These are phyloP conservation scores for Neoitamus cyanurus DNA, from an alignment of 2,888 invertebrate genomes.

Conservation along the genomic window DNA sequence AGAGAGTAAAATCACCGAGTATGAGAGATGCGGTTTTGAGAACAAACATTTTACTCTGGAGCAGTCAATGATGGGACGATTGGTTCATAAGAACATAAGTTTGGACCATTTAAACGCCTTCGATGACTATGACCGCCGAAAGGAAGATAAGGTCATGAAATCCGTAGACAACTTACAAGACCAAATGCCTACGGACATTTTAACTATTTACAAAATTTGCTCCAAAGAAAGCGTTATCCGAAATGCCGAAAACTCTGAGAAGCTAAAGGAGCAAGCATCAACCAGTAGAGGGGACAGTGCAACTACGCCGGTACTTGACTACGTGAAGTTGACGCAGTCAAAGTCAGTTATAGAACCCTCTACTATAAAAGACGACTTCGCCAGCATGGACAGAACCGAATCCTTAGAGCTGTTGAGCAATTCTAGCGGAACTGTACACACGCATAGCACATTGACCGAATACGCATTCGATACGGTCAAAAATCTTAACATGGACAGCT, in stretches of 20 bases:
- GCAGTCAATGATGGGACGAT: constrained; percentile 42
- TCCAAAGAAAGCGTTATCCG: constrained; percentile 49
- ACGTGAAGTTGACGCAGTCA: constrained; percentile 47
- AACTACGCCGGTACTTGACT: constrained; percentile 37
- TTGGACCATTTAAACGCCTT: background rate
- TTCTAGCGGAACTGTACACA: constrained; percentile 53
- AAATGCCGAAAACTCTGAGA: background rate
- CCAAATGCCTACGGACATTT: constrained; percentile 49
- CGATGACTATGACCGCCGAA: background rate
- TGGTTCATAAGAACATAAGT: constrained; percentile 21
- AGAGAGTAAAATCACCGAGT: constrained; percentile 46
- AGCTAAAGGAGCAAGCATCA: constrained; percentile 23
- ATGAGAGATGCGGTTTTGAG: constrained; percentile 52
- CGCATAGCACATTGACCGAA: constrained; percentile 54
- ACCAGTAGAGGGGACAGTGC: constrained; percentile 22
- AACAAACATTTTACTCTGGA: constrained; percentile 53
- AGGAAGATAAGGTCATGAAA: background rate
- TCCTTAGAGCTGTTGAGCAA: constrained; percentile 54
- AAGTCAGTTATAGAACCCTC: constrained; percentile 47
- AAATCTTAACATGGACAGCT: constrained; percentile 55
- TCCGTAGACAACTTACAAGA: background rate
- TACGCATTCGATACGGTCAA: constrained; percentile 55
- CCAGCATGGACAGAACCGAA: constrained; percentile 49
- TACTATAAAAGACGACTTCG: constrained; percentile 43
- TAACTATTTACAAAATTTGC: constrained; percentile 54